Evolutionary conservation across 2,113 vertebrate genomes (phyloP).

Genomic region (Erinaceus europaeus): DNA sequence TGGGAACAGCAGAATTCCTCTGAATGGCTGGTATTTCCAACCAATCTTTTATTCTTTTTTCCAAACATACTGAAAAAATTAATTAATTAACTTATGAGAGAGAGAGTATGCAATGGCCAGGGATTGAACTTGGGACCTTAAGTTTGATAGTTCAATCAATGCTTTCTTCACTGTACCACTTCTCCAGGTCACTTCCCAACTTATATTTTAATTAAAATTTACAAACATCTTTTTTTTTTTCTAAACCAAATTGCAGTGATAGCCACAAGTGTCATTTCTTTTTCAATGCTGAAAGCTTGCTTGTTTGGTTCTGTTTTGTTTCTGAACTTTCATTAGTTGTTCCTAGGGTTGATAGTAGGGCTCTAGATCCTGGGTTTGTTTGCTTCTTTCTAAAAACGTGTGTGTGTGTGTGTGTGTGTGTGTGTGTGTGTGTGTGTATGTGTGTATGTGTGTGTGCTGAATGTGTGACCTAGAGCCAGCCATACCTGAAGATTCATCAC

Average conservation of each 20-base stretch:
- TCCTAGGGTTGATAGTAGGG: background rate
- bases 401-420: background rate
- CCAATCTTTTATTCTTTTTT: background rate
- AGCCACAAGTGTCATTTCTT: background rate
- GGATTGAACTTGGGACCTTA: no score
- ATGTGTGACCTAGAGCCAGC: background rate
- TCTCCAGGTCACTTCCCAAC: no score
- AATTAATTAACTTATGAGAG: no score
- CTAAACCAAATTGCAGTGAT: background rate
- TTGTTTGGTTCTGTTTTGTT: background rate
- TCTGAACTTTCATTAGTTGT: background rate
- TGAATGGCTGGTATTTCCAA: no score
- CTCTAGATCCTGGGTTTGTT: background rate
- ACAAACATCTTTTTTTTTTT: background rate
- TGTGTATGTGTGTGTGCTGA: no score
- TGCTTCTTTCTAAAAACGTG: background rate
- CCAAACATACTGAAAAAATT: no score
- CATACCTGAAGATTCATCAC: background rate
- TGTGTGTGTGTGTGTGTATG: background rate
- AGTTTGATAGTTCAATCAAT: no score
- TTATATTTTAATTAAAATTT: background rate
- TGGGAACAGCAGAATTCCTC: background rate
- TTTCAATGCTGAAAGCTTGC: background rate
- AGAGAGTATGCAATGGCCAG: no score
- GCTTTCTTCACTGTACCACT: no score